Evolutionary conservation across 2,888 invertebrate genomes (phyloP), one percentile per base, ranked within the genome.

Genomic region (Eudemis profundana): DNA sequence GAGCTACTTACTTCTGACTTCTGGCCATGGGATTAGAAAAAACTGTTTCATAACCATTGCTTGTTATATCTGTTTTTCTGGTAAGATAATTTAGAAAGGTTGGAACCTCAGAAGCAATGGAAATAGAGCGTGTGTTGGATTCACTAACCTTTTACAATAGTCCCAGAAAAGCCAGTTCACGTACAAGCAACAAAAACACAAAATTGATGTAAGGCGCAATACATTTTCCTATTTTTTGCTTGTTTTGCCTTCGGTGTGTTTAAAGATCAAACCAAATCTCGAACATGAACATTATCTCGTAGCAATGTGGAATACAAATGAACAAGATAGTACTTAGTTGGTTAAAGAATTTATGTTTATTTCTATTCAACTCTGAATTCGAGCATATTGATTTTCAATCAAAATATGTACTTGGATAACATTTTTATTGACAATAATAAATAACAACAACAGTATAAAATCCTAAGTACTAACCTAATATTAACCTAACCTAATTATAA

Each of bases 201-300:
- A 76, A 74, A 71, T 62, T 73, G 72, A 77, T 76, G 76, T 77
- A 74, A 78, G 74, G 76, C 74, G 74, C 79, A 76, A 78, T 78
- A 78, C 78, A 76, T 79, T 78, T 67, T 70, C 68, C 68, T 76
- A 76, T 76, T 76, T 78, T 79, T 81, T 79, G 80, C 80, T 79
- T 72, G 62, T 67, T 65, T 69, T 68, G 71, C 69, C 73, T 62
- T 54, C 44, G 36, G 36, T 53, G 23, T 50, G 14, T 61, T 61
- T 33, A 33, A 51, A 51, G 42, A 61, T 29, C 19, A 19, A 27
- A 33, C 33, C 44, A 46, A 61, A 61, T 46, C 53, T 19, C 46
- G 33, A 53, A 46, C 44, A 27, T 53, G 36, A 46, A 53, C 46
- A 38, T 23, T 47, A 47, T 59, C 33, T 44, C 10, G 19, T 14